Evolutionary conservation across 2,113 vertebrate species (phyloP), one percentile per base, ranked within the genome.

Genomic region (Paedocypris sp.): DNA sequence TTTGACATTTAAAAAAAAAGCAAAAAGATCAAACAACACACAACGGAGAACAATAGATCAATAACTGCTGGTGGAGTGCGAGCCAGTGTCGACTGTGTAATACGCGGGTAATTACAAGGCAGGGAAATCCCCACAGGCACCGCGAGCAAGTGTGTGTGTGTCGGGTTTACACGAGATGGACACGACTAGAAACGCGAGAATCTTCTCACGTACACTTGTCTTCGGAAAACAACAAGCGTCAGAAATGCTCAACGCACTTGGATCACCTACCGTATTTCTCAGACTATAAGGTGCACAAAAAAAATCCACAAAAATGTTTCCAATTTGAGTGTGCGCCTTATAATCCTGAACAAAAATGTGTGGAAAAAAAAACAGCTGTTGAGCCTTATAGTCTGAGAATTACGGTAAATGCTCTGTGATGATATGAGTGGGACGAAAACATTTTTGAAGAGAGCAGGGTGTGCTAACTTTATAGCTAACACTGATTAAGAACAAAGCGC

Each of bases 101-200:
- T 82, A 88, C 83, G 74, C 76, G 70, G 73, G 79, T 88, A 88
- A 91, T 90, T 88, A 91, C 80, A 86, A 90, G 84, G 85, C 83
- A 83, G 84, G 83, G 82, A 60, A 78, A 88, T 77, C 79, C 87
- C 81, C 73, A 70, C 6, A 62, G 78, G 84, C 85, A 83, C 75
- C 4, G 42, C 54, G 51, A 7, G 51, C 57, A 12, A 13, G 45
- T 12, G 5, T 15, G 53, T 22, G 11, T 41, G 23, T 41, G 49
- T 15, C 83, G 83, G 82, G 82, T 84, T 74, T 8, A 68, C 77
- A 80, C 77, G 71, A 71, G 70, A 48, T 28, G 61, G 73, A 66
- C 60, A 46, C 62, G 77, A 62, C 67, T 66, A 35, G 22, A 36
- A 23, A 46, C 32, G n/a, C n/a, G n/a, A n/a, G n/a, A n/a, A 59